These are phyloP conservation scores for Chionis minor DNA, from an alignment of 2,113 vertebrate species.

Conservation along the genomic window DNA sequence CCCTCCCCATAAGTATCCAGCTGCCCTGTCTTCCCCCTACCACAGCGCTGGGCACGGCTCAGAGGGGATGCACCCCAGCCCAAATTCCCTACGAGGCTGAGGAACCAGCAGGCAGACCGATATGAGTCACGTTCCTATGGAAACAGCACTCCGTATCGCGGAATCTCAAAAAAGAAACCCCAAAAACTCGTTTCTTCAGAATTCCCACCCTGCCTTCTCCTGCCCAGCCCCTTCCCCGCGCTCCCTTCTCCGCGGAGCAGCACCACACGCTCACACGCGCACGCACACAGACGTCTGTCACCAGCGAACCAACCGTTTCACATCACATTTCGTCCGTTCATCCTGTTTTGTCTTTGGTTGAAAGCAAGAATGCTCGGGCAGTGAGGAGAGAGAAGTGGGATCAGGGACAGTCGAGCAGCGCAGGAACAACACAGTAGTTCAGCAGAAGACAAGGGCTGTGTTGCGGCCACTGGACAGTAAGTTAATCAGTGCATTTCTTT, in stretches of 20 bases:
- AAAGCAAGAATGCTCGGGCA: background rate
- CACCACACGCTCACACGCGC: rapidly evolving
- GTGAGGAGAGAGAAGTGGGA: background rate
- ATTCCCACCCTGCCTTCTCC: background rate
- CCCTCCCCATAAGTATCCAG: background rate
- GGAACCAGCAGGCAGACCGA: background rate
- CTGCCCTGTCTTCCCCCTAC: rapidly evolving
- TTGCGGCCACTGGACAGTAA: rapidly evolving
- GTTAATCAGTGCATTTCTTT: background rate
- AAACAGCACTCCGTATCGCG: background rate
- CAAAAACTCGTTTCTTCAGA: background rate
- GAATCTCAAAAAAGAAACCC: background rate
- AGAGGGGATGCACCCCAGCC: background rate
- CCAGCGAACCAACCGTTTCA: background rate
- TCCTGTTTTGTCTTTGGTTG: constrained; percentile 13
- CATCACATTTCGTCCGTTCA: background rate
- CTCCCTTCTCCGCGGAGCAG: rapidly evolving
- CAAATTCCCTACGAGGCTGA: background rate
- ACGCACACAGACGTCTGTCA: background rate
- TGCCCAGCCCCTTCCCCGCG: background rate
- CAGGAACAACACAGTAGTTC: background rate
- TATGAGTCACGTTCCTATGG: background rate
- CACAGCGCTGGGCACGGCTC: rapidly evolving
- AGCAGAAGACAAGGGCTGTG: background rate
- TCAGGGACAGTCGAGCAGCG: background rate